phyloP scores from a whole-genome alignment of 37 sponge, comb jelly and placozoan species.

The Spongilla lacustris region DNA sequence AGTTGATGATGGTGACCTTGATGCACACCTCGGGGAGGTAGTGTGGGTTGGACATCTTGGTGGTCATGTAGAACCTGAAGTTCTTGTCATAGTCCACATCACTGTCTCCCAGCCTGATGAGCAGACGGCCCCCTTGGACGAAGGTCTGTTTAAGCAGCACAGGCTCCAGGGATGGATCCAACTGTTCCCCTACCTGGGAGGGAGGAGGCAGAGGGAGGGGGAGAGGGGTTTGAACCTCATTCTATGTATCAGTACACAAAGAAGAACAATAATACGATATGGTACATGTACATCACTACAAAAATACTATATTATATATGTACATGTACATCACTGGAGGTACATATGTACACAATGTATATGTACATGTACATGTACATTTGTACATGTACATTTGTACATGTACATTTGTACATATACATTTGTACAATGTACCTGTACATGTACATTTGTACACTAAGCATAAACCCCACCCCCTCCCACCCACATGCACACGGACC shows the following conservation, averaged over 20 bases:
- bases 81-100: slow-evolving; percentile 93
- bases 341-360: too few relatives aligned
- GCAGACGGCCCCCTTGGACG: slow-evolving; percentile 91
- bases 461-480: not conserved
- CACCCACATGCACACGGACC: not conserved
- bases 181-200: slow-evolving; percentile 83
- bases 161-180: slow-evolving; percentile 98
- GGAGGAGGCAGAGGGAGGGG: not conserved
- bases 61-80: slow-evolving; percentile 92
- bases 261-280: too few relatives aligned
- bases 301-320: too few relatives aligned
- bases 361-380: too few relatives aligned
- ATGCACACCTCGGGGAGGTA: slow-evolving; percentile 99
- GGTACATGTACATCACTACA: too few relatives aligned
- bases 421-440: not conserved
- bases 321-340: too few relatives aligned
- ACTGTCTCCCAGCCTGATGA: slow-evolving; percentile 97
- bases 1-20: slow-evolving; percentile 99
- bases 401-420: not conserved
- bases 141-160: slow-evolving; percentile 97
- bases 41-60: slow-evolving; percentile 97
- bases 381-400: too few relatives aligned
- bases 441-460: not conserved
- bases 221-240: not conserved
- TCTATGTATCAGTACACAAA: too few relatives aligned